These are phyloP conservation scores for Vireo altiloquus DNA, from an alignment of 2,113 vertebrate species.

Conservation along the genomic window DNA sequence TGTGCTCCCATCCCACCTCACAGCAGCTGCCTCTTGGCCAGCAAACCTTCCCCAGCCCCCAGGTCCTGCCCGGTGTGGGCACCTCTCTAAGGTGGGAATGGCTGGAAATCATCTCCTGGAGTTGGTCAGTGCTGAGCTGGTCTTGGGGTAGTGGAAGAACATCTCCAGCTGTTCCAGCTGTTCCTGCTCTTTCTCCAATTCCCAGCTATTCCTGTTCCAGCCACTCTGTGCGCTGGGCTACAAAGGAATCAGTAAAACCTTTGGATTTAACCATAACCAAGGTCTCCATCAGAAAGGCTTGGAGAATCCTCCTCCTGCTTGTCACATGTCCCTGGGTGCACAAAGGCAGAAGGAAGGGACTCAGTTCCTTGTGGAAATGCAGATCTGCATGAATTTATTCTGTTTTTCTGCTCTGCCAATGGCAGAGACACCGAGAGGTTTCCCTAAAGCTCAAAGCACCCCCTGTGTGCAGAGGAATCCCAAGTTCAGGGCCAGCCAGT, in stretches of 20 bases:
- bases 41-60: background rate
- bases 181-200: background rate
- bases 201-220: background rate
- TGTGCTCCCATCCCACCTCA: fast-evolving
- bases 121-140: background rate
- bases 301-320: background rate
- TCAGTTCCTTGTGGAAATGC: background rate
- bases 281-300: background rate
- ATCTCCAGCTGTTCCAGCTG: background rate
- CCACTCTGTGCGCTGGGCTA: background rate
- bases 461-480: background rate
- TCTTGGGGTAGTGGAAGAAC: background rate
- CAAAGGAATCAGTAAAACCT: background rate
- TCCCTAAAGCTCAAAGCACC: background rate
- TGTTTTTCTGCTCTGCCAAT: background rate
- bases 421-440: background rate
- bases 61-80: background rate
- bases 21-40: background rate
- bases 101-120: background rate
- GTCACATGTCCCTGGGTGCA: background rate
- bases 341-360: background rate
- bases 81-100: background rate
- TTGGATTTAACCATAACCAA: background rate
- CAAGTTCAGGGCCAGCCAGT: background rate
- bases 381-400: background rate